A percentile compares a stretch with the other conserved stretches of the same genome.
phyloP scores from a whole-genome alignment of 2,888 invertebrate species.

The Plebejus anna region DNA sequence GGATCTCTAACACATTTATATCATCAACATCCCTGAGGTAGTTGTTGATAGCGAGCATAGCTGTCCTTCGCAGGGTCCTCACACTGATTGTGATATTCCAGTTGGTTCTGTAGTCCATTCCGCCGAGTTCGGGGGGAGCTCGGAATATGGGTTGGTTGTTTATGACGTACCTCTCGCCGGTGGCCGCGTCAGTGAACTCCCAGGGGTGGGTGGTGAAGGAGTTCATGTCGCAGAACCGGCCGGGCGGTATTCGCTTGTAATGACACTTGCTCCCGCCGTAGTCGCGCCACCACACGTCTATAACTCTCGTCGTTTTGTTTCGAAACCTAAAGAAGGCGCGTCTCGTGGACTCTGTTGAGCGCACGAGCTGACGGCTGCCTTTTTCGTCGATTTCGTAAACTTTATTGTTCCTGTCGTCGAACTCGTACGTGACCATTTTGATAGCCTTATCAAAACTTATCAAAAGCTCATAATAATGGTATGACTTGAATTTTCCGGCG shows the following conservation, averaged over 20 bases:
- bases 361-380: constrained; percentile 55
- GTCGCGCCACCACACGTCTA: constrained; percentile 88
- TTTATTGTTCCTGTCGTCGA: constrained; percentile 24
- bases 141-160: constrained; percentile 73
- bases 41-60: constrained; percentile 67
- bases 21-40: constrained; percentile 50
- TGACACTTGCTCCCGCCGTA: constrained; percentile 82
- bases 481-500: constrained; percentile 6
- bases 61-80: constrained; percentile 66
- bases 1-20: constrained; percentile 62
- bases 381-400: constrained; percentile 58
- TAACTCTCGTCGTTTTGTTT: constrained; percentile 57
- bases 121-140: constrained; percentile 56
- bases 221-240: constrained; percentile 82
- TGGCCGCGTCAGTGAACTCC: constrained; percentile 87
- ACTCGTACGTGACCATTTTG: constrained; percentile 22
- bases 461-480: background rate
- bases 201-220: constrained; percentile 91
- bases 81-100: constrained; percentile 77
- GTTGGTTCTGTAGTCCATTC: constrained; percentile 56
- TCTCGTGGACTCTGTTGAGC: constrained; percentile 53
- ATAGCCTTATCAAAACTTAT: background rate
- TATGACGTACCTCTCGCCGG: constrained; percentile 82
- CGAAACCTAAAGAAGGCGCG: constrained; percentile 59
- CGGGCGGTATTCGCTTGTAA: constrained; percentile 80